Percentiles rank a stretch among this genome's conserved stretches.
Conservation (phyloP, 2,797 vertebrate genomes). For the Sebastes steindachneri region DNA sequence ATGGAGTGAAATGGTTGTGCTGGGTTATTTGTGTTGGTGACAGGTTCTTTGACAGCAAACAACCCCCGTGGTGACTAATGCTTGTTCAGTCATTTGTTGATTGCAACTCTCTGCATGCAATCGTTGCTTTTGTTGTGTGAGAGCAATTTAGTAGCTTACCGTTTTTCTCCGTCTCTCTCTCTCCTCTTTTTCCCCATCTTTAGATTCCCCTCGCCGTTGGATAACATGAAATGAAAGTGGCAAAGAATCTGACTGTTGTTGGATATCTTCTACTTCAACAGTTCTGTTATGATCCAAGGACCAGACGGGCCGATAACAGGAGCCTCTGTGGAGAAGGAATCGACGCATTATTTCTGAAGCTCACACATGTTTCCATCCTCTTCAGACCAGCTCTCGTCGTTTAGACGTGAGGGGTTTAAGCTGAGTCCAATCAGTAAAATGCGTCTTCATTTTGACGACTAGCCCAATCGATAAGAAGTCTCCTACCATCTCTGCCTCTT, state of each 20-base stretch:
- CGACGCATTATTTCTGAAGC: neutral
- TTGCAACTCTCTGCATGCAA: neutral
- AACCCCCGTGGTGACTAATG: conserved; percentile 16
- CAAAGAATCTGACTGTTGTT: neutral
- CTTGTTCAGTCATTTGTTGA: conserved; percentile 32
- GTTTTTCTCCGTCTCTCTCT: conserved; percentile 16
- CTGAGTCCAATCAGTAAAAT: neutral
- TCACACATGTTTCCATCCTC: neutral
- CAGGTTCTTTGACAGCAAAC: conserved; percentile 23
- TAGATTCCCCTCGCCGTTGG: conserved; percentile 20
- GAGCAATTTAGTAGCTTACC: conserved; percentile 4
- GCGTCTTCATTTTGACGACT: neutral
- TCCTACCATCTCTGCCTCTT: neutral
- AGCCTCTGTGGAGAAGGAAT: neutral
- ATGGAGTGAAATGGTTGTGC: neutral
- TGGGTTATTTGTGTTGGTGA: conserved; percentile 34
- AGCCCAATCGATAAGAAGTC: neutral
- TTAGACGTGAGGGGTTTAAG: neutral
- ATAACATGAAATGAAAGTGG: conserved; percentile 2
- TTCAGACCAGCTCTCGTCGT: neutral
- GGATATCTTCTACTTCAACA: neutral
- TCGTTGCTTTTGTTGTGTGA: conserved; percentile 13
- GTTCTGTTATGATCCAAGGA: neutral
- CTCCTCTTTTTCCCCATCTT: conserved; percentile 1
- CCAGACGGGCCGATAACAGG: neutral